Conservation (phyloP, 2,888 invertebrate genomes). For the Graphium colonna region DNA sequence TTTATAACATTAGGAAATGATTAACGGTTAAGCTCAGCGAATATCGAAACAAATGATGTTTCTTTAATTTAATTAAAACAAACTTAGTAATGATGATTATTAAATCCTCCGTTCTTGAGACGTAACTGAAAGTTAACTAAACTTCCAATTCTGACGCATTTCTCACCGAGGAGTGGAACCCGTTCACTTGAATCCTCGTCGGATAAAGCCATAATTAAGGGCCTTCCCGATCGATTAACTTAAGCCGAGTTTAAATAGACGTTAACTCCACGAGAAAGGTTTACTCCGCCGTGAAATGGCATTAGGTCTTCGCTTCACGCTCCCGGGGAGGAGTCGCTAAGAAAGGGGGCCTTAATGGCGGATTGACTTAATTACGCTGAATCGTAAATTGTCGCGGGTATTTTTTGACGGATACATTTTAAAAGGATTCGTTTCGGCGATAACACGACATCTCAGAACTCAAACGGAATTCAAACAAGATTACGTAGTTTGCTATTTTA, state of each 20-base stretch:
- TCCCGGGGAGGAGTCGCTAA: conserved; percentile 66
- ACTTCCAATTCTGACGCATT: conserved; percentile 38
- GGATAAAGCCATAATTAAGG: conserved; percentile 79
- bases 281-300: conserved; percentile 79
- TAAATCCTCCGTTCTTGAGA: neutral
- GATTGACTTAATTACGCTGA: conserved; percentile 75
- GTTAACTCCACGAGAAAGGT: conserved; percentile 78
- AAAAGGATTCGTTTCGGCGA: conserved; percentile 46
- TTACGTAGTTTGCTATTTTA: too few relatives aligned
- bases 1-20: too few relatives aligned
- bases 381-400: conserved; percentile 66
- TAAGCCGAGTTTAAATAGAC: conserved; percentile 78
- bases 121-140: conserved; percentile 37
- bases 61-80: conserved; percentile 1
- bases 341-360: conserved; percentile 73
- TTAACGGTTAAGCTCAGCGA: too few relatives aligned
- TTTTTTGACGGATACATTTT: conserved; percentile 68
- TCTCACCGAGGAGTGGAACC: conserved; percentile 47
- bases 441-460: neutral
- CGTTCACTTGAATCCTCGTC: conserved; percentile 64
- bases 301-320: conserved; percentile 78
- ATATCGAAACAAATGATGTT: neutral
- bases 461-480: too few relatives aligned
- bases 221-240: conserved; percentile 79
- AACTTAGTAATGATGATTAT: conserved; percentile 16